Conservation (phyloP, 2,113 vertebrate genomes). For the Centropristis striata region DNA sequence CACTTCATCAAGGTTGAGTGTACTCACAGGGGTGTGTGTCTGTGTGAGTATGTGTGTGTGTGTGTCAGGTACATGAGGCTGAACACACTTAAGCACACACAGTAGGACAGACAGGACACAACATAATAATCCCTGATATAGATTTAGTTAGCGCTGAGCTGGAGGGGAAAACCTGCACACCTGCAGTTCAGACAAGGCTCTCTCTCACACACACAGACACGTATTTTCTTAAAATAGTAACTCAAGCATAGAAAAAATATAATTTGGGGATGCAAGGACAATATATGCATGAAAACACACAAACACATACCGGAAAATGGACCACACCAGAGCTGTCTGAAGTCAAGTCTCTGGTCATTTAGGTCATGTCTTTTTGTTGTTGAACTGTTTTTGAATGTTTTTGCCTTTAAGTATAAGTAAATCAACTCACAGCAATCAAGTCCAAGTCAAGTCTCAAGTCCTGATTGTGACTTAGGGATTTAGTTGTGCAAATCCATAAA, state of each 20-base stretch:
- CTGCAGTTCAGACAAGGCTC: constrained; percentile 55
- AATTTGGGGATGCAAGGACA: constrained; percentile 19
- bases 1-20: constrained; percentile 75
- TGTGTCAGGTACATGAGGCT: constrained; percentile 59
- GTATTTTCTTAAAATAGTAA: constrained; percentile 13
- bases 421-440: background rate
- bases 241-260: constrained; percentile 20
- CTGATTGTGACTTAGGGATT: background rate
- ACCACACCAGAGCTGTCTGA: background rate
- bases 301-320: background rate
- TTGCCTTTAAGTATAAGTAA: background rate
- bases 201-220: constrained; percentile 28
- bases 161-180: constrained; percentile 62
- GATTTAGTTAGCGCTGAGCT: constrained; percentile 67
- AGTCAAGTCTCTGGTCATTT: background rate
- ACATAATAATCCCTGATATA: constrained; percentile 70
- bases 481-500: background rate
- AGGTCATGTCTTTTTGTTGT: too few species aligned
- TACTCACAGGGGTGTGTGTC: constrained; percentile 41
- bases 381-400: background rate
- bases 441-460: background rate
- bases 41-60: constrained; percentile 34
- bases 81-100: constrained; percentile 60
- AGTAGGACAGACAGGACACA: constrained; percentile 67
- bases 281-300: constrained; percentile 42